These are phyloP conservation scores for Aldrovandia affinis DNA, from an alignment of 2,797 vertebrate species.

Conservation along the genomic window DNA sequence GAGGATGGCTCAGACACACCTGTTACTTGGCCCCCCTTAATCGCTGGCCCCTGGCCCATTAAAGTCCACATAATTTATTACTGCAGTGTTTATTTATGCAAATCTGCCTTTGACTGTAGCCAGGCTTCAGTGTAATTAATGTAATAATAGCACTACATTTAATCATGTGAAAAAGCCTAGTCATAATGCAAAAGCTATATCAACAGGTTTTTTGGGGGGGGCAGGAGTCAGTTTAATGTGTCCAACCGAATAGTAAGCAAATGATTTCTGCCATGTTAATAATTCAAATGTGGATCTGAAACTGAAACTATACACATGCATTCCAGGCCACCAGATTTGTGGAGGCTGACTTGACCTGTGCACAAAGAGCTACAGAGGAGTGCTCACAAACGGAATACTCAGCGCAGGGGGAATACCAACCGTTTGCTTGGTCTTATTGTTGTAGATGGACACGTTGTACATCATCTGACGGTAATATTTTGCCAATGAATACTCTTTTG, in stretches of 20 bases:
- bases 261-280: not conserved
- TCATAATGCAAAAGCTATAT: too few relatives aligned
- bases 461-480: slow-evolving; percentile 60
- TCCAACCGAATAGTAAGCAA: not conserved
- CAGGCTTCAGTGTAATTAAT: not conserved
- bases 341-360: not conserved
- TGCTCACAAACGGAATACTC: not conserved
- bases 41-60: not conserved
- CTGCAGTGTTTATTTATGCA: not conserved
- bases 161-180: not conserved
- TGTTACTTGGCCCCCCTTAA: not conserved
- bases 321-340: not conserved
- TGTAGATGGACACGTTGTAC: slow-evolving; percentile 65
- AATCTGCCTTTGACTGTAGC: not conserved
- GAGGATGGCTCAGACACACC: not conserved
- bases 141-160: not conserved
- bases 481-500: slow-evolving; percentile 53
- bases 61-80: not conserved
- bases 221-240: not conserved
- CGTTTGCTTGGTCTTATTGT: slow-evolving; percentile 28
- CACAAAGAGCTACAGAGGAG: not conserved
- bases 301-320: not conserved
- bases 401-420: slow-evolving; percentile 53
- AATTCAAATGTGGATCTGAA: not conserved
- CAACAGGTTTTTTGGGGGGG: too few relatives aligned